A percentile compares a stretch with the other conserved stretches of the same genome.
Conservation (phyloP, 2,797 vertebrate genomes). For the Potorous gilbertii region DNA sequence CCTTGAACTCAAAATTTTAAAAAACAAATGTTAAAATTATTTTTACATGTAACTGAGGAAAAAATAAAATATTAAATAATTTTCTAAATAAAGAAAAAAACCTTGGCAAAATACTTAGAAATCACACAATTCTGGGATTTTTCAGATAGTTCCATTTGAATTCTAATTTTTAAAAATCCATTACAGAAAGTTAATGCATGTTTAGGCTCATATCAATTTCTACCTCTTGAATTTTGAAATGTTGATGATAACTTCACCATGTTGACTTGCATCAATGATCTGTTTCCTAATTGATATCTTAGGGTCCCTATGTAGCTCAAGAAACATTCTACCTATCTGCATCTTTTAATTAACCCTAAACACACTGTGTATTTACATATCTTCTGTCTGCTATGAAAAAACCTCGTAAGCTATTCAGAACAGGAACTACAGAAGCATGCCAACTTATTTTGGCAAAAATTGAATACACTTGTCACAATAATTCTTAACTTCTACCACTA, state of each 20-base stretch:
- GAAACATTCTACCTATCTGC: background rate
- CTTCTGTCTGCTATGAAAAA: background rate
- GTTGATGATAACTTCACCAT: background rate
- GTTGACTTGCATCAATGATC: background rate
- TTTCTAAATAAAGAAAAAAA: background rate
- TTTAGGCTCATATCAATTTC: background rate
- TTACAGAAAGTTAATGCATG: background rate
- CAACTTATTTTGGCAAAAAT: background rate
- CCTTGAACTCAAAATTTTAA: background rate
- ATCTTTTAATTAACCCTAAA: background rate
- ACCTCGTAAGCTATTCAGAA: background rate
- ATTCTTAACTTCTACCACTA: background rate
- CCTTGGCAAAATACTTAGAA: background rate
- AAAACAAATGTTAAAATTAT: background rate
- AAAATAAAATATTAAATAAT: background rate
- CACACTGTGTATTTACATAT: background rate
- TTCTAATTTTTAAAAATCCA: background rate
- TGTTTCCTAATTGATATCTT: background rate
- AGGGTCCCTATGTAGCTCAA: background rate
- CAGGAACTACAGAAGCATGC: background rate
- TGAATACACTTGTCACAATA: background rate
- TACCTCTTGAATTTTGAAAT: background rate
- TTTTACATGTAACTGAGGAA: background rate
- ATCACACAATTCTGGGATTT: background rate
- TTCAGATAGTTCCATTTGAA: background rate